Conservation (phyloP, 2,797 vertebrate genomes). For the Rousettus madagascariensis region DNA sequence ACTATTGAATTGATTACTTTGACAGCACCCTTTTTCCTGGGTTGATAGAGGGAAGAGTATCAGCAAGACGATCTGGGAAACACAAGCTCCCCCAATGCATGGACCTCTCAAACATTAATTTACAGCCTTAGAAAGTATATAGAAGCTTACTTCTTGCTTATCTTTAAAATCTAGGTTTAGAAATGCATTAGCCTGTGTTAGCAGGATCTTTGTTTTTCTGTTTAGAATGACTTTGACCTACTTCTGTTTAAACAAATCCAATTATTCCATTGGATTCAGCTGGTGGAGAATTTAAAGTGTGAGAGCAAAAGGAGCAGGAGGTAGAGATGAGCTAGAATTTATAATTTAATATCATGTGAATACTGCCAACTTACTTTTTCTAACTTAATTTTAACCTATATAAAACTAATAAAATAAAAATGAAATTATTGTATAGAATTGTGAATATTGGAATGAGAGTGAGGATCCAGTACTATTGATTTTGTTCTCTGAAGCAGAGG, state of each 20-base stretch:
- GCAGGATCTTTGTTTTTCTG: neutral
- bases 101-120: neutral
- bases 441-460: neutral
- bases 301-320: neutral
- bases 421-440: neutral
- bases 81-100: neutral
- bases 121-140: neutral
- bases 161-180: neutral
- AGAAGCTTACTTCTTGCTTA: neutral
- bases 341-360: neutral
- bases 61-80: neutral
- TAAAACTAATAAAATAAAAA: neutral
- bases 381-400: slow-evolving; percentile 4
- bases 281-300: neutral
- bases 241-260: neutral
- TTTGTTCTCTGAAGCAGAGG: neutral
- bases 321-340: neutral
- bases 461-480: neutral
- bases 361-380: neutral
- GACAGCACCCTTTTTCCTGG: neutral
- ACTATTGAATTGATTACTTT: neutral
- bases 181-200: neutral
- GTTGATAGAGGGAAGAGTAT: neutral
- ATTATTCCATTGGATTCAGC: neutral
- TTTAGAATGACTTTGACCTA: neutral